Percentiles rank a stretch among this genome's conserved stretches.
Conservation (phyloP, 2,797 vertebrate genomes). For the Enteromius mattozi region DNA sequence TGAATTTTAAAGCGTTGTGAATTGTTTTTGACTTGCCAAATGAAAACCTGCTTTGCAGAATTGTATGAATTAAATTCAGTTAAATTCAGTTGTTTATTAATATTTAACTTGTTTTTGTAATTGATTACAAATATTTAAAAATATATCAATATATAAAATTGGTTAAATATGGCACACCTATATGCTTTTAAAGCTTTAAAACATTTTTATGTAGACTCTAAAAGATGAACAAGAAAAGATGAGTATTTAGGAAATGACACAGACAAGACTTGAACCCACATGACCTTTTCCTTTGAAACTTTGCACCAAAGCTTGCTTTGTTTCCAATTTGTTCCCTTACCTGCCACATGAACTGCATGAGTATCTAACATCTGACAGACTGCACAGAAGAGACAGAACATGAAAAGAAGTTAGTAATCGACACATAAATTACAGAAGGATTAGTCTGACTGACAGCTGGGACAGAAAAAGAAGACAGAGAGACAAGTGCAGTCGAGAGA, state of each 20-base stretch:
- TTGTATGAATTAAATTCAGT: too few relatives aligned
- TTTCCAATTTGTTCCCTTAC: slow-evolving; percentile 66
- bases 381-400: slow-evolving; percentile 70
- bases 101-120: background rate
- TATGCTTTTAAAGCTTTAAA: background rate
- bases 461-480: slow-evolving; percentile 32
- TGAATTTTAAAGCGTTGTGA: background rate
- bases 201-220: background rate
- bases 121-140: background rate
- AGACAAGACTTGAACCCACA: background rate
- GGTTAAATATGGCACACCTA: background rate
- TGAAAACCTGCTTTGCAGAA: background rate
- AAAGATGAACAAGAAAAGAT: background rate
- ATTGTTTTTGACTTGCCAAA: background rate
- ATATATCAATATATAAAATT: too few relatives aligned
- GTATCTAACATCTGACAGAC: slow-evolving; percentile 76
- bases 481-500: slow-evolving; percentile 5
- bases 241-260: background rate
- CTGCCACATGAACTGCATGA: slow-evolving; percentile 77
- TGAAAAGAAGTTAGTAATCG: slow-evolving; percentile 45
- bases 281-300: background rate
- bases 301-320: background rate
- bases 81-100: background rate
- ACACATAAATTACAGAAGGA: slow-evolving; percentile 17
- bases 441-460: slow-evolving; percentile 36